These are phyloP conservation scores for Synergus japonicus DNA, from an alignment of 2,888 invertebrate genomes.

Conservation along the genomic window DNA sequence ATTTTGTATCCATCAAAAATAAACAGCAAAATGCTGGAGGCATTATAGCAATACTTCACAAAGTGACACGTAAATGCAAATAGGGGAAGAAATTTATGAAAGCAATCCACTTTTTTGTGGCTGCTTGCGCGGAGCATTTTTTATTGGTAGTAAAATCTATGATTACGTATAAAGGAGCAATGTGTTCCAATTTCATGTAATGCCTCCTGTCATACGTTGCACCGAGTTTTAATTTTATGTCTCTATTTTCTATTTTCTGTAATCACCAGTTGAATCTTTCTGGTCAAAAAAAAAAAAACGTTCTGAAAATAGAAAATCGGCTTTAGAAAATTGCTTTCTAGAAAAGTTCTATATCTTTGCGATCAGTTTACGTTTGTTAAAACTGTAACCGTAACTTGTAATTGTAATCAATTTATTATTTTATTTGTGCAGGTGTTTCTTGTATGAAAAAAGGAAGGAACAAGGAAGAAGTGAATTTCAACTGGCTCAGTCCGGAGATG, in stretches of 20 bases:
- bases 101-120: slow-evolving; percentile 36
- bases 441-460: slow-evolving; percentile 80
- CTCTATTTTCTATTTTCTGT: slow-evolving; percentile 42
- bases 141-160: slow-evolving; percentile 35
- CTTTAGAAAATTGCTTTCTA: background rate
- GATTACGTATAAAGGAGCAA: slow-evolving; percentile 24
- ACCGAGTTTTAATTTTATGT: slow-evolving; percentile 37
- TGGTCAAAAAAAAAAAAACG: background rate
- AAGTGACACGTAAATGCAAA: slow-evolving; percentile 33
- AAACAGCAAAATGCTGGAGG: slow-evolving; percentile 7
- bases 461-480: slow-evolving; percentile 80
- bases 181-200: slow-evolving; percentile 25
- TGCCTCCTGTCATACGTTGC: slow-evolving; percentile 40
- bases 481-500: slow-evolving; percentile 88
- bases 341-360: background rate
- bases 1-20: slow-evolving; percentile 13
- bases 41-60: slow-evolving; percentile 1
- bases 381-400: slow-evolving; percentile 12
- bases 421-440: slow-evolving; percentile 83
- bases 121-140: slow-evolving; percentile 13
- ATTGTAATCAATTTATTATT: slow-evolving; percentile 27
- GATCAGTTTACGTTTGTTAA: background rate
- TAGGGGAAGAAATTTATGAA: slow-evolving; percentile 28
- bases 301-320: background rate
- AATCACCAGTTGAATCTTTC: slow-evolving; percentile 20